Conservation (phyloP, 1,140 invertebrate genomes). For the Alviniconcha marisindica region DNA sequence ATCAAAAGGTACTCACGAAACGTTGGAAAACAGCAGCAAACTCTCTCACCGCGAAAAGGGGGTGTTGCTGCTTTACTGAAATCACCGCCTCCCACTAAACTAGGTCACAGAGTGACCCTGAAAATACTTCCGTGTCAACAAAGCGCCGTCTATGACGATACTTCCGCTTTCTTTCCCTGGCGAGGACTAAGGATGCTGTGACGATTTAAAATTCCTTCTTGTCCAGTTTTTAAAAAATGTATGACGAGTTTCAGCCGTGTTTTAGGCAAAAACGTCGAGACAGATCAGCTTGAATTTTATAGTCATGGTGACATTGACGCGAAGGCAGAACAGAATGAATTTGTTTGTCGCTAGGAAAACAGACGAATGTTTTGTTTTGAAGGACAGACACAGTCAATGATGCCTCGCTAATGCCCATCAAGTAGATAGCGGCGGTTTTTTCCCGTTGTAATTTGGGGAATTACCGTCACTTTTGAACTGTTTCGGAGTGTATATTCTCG, state of each 20-base stretch:
- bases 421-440: no score
- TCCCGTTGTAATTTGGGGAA: background rate
- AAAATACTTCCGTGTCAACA: slow-evolving; percentile 33
- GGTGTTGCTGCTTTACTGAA: background rate
- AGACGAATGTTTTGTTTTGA: no score
- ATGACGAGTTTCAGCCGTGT: background rate
- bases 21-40: background rate
- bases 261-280: background rate
- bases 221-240: background rate
- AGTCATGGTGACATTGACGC: no score
- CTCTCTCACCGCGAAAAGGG: background rate
- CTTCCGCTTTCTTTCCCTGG: slow-evolving; percentile 4
- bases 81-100: slow-evolving; percentile 11
- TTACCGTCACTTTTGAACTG: no score
- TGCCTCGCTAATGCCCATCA: no score
- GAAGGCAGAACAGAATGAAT: no score
- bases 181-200: background rate
- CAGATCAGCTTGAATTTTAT: no score
- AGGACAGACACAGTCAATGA: no score
- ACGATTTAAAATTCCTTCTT: background rate
- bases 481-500: no score
- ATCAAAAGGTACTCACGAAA: background rate
- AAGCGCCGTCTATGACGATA: slow-evolving; percentile 16
- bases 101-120: slow-evolving; percentile 16
- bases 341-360: no score